A percentile compares a stretch with the other conserved stretches of the same genome.
These are phyloP conservation scores for Ennomos fuscantarius DNA, from an alignment of 2,888 invertebrate genomes.

Conservation along the genomic window DNA sequence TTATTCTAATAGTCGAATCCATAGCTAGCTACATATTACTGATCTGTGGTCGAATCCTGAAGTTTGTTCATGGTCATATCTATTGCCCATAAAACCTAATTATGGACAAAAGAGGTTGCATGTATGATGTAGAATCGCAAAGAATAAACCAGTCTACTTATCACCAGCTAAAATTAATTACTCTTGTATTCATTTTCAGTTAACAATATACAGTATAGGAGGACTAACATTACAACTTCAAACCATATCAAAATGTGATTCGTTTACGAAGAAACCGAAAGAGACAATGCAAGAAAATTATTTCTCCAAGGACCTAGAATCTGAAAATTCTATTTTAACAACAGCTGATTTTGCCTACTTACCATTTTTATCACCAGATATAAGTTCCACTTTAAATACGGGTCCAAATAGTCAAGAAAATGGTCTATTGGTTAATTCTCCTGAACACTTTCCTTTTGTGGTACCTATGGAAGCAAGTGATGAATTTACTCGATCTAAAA, in stretches of 20 bases:
- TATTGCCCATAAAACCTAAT: too few species aligned
- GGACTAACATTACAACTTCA: conserved; percentile 17
- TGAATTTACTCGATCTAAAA: not conserved
- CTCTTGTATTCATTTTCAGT: too few species aligned
- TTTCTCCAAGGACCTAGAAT: not conserved
- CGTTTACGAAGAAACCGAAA: conserved; percentile 5
- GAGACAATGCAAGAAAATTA: conserved; percentile 1
- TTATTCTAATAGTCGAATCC: too few species aligned
- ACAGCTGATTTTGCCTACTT: conserved; percentile 7
- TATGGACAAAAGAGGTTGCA: too few species aligned
- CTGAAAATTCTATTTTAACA: not conserved
- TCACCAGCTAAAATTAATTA: too few species aligned
- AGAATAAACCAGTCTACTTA: too few species aligned
- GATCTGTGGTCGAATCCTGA: too few species aligned
- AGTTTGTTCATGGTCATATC: too few species aligned
- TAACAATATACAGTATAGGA: not conserved
- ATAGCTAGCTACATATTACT: too few species aligned
- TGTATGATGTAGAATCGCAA: too few species aligned
- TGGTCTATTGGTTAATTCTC: not conserved
- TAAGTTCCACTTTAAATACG: not conserved
- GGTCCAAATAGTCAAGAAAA: not conserved
- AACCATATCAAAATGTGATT: conserved; percentile 20
- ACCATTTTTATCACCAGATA: not conserved
- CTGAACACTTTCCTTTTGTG: too few species aligned
- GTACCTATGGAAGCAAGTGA: too few species aligned